Evolutionary conservation across 2,113 vertebrate genomes (phyloP).

Genomic region (Embiotoca jacksoni): DNA sequence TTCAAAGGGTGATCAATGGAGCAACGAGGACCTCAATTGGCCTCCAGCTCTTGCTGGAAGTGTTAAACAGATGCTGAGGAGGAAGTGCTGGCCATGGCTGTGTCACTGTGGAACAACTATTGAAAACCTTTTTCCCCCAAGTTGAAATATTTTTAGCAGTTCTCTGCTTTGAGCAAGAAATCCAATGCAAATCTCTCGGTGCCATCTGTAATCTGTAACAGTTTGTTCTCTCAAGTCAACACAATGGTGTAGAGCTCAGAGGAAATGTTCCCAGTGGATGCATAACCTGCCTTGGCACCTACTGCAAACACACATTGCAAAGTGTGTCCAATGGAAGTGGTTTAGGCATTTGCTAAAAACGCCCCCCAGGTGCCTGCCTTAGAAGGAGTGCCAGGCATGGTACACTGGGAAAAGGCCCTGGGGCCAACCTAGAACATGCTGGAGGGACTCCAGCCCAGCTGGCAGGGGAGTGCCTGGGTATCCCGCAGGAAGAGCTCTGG

Average conservation of each 20-base stretch:
- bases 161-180: constrained; percentile 8
- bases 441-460: constrained; percentile 46
- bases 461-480: constrained; percentile 23
- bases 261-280: constrained; percentile 35
- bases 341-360: constrained; percentile 42
- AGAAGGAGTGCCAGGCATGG: constrained; percentile 35
- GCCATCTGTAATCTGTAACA: constrained; percentile 29
- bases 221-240: constrained; percentile 39
- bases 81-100: constrained; percentile 8
- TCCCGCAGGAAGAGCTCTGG: background rate
- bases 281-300: constrained; percentile 43
- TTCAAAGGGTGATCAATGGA: constrained; percentile 55
- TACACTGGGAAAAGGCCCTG: constrained; percentile 47
- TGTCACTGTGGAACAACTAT: constrained; percentile 31
- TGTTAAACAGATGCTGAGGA: constrained; percentile 59
- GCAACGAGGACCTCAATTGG: constrained; percentile 25
- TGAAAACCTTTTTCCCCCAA: constrained; percentile 33
- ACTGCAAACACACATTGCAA: constrained; percentile 44
- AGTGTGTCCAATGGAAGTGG: constrained; percentile 29
- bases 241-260: constrained; percentile 16
- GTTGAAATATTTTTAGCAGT: constrained; percentile 27
- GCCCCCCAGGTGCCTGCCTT: constrained; percentile 27
- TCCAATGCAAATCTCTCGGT: constrained; percentile 16
- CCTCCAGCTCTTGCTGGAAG: constrained; percentile 34
- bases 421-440: constrained; percentile 42